Percentiles rank a stretch among this genome's conserved stretches.
Evolutionary conservation across 2,797 vertebrate genomes (phyloP).

Genomic region (Sebastes itinus): DNA sequence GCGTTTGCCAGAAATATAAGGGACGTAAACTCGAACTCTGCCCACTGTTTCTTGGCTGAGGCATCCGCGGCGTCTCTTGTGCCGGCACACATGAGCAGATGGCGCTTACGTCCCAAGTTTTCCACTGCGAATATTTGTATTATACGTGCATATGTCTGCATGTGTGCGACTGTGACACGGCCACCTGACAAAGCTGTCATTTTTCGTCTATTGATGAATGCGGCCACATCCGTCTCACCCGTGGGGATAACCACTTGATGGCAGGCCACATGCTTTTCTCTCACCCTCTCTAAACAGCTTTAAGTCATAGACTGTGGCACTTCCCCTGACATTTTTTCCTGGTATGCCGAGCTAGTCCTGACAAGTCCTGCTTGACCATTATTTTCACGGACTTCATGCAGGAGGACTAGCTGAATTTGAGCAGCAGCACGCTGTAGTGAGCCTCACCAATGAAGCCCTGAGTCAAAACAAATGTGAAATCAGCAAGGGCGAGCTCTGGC

Average conservation of each 20-base stretch:
- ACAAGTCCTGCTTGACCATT: conserved; percentile 71
- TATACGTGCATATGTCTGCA: conserved; percentile 54
- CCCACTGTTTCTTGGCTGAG: conserved; percentile 54
- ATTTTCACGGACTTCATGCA: conserved; percentile 67
- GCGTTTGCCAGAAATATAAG: conserved; percentile 57
- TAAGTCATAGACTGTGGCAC: conserved; percentile 58
- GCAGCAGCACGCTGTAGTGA: conserved; percentile 14
- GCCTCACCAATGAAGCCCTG: conserved; percentile 44
- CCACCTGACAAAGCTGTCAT: conserved; percentile 57
- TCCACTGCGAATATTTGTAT: conserved; percentile 56
- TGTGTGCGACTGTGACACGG: conserved; percentile 50
- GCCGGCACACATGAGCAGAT: conserved; percentile 47
- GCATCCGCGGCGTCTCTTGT: conserved; percentile 7
- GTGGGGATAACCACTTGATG: conserved; percentile 55
- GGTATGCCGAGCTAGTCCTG: conserved; percentile 56
- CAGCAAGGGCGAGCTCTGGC: conserved; percentile 25
- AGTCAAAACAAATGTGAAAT: conserved; percentile 61
- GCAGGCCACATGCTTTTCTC: conserved; percentile 53
- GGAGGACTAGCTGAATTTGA: conserved; percentile 50
- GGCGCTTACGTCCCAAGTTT: conserved; percentile 49
- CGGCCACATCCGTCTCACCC: conserved; percentile 50
- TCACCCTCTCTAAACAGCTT: conserved; percentile 62
- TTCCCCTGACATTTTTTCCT: conserved; percentile 59
- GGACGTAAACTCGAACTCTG: conserved; percentile 59
- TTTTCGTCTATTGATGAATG: conserved; percentile 63